Evolutionary conservation across 2,888 invertebrate genomes (phyloP), one percentile per base, ranked within the genome.

Genomic region (Orthosia cruda): DNA sequence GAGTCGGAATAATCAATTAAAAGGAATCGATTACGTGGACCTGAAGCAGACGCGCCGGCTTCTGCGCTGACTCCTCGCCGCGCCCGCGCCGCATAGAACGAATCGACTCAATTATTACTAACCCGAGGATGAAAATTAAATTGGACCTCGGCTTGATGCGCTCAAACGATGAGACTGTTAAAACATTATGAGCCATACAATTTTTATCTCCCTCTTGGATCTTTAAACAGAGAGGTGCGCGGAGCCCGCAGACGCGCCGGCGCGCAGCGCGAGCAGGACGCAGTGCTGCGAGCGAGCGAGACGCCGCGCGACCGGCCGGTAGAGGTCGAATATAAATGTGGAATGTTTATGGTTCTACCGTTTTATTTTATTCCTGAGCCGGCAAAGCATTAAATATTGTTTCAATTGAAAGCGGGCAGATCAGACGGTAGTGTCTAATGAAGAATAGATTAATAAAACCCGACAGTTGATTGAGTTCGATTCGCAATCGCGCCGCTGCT

Each of bases 271-370:
- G 91, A 96, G 85, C 76, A 93, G 88, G 96, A 96, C 86, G 82
- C 77, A 86, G 62, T 58, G 85, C 74, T 75, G 84, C 52, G 92
- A 80, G 82, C 69, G 87, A 95, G 89, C 83, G 92, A 89, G 94
- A 93, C 20, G 65, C 80, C 78, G 77, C 88, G 86, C 89, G 91
- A 89, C 92, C 94, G 94, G 92, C 94, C 94, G 93, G 90, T 95
- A 95, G 96, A 96, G 96, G 96, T 95, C 96, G 96, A 95, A 96
- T 96, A 95, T 95, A 95, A 96, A 96, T 94, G 95, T 96, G 96
- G 96, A 96, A 96, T 96, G 96, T 96, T 96, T 96, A 96, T 96
- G 95, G 95, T 95, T 96, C 95, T 96, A 96, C 96, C 95, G 96
- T 96, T 96, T 96, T 96, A 96, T 96, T 96, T 96, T 96, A 95